A percentile compares a stretch with the other conserved stretches of the same genome.
Evolutionary conservation across 2,888 invertebrate genomes (phyloP).

Genomic region (Coronaproctus castanopsis): DNA sequence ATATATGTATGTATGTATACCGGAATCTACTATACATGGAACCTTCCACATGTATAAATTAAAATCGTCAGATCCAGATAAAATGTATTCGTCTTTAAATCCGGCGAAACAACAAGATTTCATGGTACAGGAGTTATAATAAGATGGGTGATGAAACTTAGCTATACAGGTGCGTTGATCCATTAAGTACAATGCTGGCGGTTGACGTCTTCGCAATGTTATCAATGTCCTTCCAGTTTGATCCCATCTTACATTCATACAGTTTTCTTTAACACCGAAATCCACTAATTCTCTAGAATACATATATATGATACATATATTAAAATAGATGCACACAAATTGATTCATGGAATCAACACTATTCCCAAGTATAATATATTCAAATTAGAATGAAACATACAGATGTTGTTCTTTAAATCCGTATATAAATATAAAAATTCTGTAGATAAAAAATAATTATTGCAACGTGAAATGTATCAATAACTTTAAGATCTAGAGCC

Average conservation of each 20-base stretch:
- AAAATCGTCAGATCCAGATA: constrained; percentile 91
- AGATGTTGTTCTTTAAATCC: too few relatives aligned
- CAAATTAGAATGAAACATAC: too few relatives aligned
- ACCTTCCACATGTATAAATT: constrained; percentile 87
- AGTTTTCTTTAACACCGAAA: constrained; percentile 51
- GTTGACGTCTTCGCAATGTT: constrained; percentile 62
- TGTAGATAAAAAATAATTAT: too few relatives aligned
- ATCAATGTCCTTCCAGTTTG: constrained; percentile 52
- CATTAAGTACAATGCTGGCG: constrained; percentile 56
- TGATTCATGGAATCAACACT: too few relatives aligned
- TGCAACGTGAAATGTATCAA: too few relatives aligned
- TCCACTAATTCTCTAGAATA: constrained; percentile 42
- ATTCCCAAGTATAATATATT: too few relatives aligned
- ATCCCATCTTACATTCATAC: constrained; percentile 86
- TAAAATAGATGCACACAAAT: too few relatives aligned
- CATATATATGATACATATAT: too few relatives aligned
- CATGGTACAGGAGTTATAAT: constrained; percentile 92
- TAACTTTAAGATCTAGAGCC: too few relatives aligned
- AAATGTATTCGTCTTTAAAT: constrained; percentile 62
- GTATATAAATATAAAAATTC: too few relatives aligned
- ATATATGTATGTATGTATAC: background rate
- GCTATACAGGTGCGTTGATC: constrained; percentile 48
- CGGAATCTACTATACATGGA: constrained; percentile 31
- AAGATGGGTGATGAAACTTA: constrained; percentile 77
- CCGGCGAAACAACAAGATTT: constrained; percentile 91